Conservation (phyloP, 2,888 invertebrate species). For the Synanthedon vespiformis region DNA sequence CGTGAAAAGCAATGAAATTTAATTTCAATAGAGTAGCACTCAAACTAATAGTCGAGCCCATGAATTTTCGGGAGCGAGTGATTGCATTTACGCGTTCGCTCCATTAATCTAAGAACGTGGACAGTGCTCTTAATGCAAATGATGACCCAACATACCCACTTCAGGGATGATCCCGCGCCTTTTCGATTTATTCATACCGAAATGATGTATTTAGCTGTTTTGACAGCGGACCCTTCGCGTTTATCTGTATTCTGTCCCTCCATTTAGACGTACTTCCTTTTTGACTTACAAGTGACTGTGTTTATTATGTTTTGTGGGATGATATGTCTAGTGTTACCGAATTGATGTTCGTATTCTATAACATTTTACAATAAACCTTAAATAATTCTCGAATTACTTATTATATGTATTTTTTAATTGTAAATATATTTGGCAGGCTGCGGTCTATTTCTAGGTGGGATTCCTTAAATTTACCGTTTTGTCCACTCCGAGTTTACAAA, state of each 20-base stretch:
- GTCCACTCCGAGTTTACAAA: no score
- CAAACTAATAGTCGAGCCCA: no score
- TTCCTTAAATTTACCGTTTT: no score
- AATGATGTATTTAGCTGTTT: constrained; percentile 13
- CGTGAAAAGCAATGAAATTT: no score
- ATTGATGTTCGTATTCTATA: no score
- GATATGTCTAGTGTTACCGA: neutral
- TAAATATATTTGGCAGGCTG: no score
- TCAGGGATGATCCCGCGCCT: constrained; percentile 11
- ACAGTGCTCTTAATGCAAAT: constrained; percentile 18
- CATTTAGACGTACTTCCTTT: neutral
- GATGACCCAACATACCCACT: constrained; percentile 12
- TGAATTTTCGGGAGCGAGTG: no score
- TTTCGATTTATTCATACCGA: constrained; percentile 15
- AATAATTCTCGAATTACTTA: no score
- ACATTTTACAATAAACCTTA: no score
- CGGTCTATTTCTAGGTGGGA: no score
- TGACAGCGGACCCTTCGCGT: constrained; percentile 7
- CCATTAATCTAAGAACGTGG: constrained; percentile 16
- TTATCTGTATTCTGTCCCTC: constrained; percentile 1
- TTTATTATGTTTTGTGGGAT: neutral
- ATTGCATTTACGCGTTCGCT: constrained; percentile 1
- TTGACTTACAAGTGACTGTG: neutral
- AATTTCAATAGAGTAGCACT: no score
- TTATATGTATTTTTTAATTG: no score